Percentiles rank a stretch among this genome's conserved stretches.
These are phyloP conservation scores for Nerophis ophidion DNA, from an alignment of 2,113 vertebrate species.

Conservation along the genomic window DNA sequence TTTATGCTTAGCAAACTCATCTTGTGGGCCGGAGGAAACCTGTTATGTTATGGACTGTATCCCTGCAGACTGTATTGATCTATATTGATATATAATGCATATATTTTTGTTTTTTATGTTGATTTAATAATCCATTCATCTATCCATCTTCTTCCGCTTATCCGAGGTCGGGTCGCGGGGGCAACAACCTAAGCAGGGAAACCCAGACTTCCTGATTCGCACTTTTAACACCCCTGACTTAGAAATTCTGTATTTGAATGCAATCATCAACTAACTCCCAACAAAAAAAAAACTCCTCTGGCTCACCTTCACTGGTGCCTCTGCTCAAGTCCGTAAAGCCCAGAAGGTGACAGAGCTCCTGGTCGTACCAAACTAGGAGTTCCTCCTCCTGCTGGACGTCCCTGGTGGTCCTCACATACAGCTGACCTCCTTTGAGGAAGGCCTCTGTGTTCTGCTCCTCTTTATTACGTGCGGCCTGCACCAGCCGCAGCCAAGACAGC, in stretches of 20 bases:
- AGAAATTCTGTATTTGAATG: not conserved
- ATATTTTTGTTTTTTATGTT: no score
- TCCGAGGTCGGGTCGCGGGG: no score
- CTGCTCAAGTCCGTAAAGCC: conserved; percentile 75
- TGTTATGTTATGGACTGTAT: no score
- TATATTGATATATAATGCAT: no score
- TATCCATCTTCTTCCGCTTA: no score
- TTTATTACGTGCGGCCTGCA: conserved; percentile 72
- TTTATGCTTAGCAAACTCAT: no score
- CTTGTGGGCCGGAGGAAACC: no score
- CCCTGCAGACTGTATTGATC: no score
- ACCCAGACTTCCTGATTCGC: no score
- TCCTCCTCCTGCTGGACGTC: conserved; percentile 79
- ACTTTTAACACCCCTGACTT: no score
- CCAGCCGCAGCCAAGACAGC: conserved; percentile 77
- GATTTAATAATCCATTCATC: no score
- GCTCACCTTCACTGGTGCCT: conserved; percentile 69
- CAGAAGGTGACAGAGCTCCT: conserved; percentile 78
- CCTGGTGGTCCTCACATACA: conserved; percentile 74
- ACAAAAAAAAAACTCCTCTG: not conserved
- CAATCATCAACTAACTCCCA: not conserved
- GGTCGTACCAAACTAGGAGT: conserved; percentile 84
- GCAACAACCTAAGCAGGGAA: no score
- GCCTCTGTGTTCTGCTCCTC: conserved; percentile 81
- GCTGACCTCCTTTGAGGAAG: conserved; percentile 74